Percentiles rank a stretch among this genome's conserved stretches.
Evolutionary conservation across 2,113 vertebrate species (phyloP).

Genomic region (Neomonachus schauinslandi): DNA sequence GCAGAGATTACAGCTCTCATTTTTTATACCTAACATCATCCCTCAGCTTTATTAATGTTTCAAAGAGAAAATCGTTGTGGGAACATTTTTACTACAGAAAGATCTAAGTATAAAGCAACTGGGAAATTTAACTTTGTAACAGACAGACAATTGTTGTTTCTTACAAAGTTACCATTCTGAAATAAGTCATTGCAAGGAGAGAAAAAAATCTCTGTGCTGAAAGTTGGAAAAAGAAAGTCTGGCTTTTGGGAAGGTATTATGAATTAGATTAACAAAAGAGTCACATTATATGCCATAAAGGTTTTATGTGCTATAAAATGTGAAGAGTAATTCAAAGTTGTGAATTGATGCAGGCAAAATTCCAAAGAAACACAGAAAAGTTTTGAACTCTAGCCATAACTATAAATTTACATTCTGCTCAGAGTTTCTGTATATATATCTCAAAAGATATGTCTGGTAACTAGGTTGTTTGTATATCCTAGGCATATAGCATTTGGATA

Average conservation of each 20-base stretch:
- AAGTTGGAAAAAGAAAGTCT: not conserved
- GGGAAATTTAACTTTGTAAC: not conserved
- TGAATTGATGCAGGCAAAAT: constrained; percentile 18
- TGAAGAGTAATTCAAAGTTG: constrained; percentile 28
- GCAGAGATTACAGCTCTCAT: not conserved
- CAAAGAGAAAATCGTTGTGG: not conserved
- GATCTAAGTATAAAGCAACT: not conserved
- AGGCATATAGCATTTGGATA: not conserved
- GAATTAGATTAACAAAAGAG: constrained; percentile 38
- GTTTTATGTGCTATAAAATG: constrained; percentile 33
- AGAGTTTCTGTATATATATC: not conserved
- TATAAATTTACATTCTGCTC: not conserved
- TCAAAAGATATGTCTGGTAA: not conserved
- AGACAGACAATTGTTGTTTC: not conserved
- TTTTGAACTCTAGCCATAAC: not conserved
- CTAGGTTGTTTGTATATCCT: not conserved
- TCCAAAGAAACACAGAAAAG: not conserved
- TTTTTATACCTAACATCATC: not conserved
- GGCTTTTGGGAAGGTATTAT: not conserved
- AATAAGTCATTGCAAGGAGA: not conserved
- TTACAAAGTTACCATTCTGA: not conserved
- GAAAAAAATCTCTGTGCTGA: not conserved
- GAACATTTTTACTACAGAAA: not conserved
- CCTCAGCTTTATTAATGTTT: not conserved
- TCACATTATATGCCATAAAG: not conserved